Evolutionary conservation across 2,797 vertebrate genomes (phyloP), one percentile per base, ranked within the genome.

Genomic region (Aselliscus stoliczkanus): DNA sequence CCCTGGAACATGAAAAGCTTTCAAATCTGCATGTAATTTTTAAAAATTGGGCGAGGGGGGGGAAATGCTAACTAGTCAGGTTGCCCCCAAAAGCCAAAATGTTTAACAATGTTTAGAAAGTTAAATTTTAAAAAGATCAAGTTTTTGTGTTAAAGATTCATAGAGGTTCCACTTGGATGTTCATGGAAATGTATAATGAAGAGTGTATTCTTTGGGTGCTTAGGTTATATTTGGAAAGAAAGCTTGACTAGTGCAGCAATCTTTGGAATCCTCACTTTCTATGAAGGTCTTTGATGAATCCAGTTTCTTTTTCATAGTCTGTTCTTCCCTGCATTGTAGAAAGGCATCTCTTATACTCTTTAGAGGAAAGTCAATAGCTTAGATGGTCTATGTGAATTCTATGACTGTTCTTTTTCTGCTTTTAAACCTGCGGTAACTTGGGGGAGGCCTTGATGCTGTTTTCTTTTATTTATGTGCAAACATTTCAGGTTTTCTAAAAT

Each of bases 101-200:
- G n/a, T 52, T 88, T 73, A 69, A 70, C 84, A 95, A 70, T 83
- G 25, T 47, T 88, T 69, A 73, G 70, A 89, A 95, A 58, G 62
- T 67, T 39, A 96, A 84, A 81, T 56, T 39, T 81, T n/a, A 34
- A 52, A 82, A 65, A 67, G 70, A 52, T 84, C 23, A 67, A 1
- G 2, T 18, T 64, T 87, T 93, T 93, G 20, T 88, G 64, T 95
- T 58, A 69, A 84, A 79, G 52, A 29, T 90, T 85, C 64, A 31
- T 81, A 60, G 20, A 50, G 31, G 20, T 65, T 95, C 60, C 34
- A 29, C 56, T n/a, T 83, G 93, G 73, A 20, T 92, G 27, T 65
- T 82, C 84, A 75, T 5, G 7, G 58, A 90, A 82, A 65, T 73
- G 15, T 80, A 31, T 72, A 56, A 3, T 13, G 70, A 58, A 50